Percentiles rank a stretch among this genome's conserved stretches.
Conservation (phyloP, 1,140 invertebrate genomes). For the Lycorma delicatula region DNA sequence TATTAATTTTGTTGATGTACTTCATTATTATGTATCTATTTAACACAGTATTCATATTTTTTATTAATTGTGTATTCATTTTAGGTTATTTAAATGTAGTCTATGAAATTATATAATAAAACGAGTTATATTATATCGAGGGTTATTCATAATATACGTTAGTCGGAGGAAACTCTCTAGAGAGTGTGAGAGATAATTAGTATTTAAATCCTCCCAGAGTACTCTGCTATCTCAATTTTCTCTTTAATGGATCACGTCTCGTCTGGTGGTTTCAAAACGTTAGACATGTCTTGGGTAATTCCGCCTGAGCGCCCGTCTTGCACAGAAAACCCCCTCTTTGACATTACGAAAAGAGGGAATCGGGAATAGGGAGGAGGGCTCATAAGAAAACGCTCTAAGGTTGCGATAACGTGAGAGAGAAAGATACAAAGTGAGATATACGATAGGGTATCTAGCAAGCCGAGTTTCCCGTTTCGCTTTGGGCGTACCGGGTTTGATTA, state of each 20-base stretch:
- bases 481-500: neutral
- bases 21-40: no score
- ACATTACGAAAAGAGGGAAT: neutral
- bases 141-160: no score
- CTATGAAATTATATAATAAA: no score
- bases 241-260: slow-evolving; percentile 6
- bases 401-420: neutral
- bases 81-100: no score
- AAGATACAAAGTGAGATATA: neutral
- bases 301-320: neutral
- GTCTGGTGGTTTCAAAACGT: neutral
- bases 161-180: no score
- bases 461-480: neutral
- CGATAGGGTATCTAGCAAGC: neutral
- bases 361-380: neutral
- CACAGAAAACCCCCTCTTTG: neutral
- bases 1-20: no score
- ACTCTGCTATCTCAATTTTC: neutral
- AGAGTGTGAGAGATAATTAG: slow-evolving; percentile 7
- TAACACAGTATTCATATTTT: no score
- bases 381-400: neutral
- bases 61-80: no score
- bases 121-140: no score
- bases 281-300: neutral
- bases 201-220: slow-evolving; percentile 3